Conservation (phyloP, 2,113 vertebrate genomes). For the Cyprinus carpio region DNA sequence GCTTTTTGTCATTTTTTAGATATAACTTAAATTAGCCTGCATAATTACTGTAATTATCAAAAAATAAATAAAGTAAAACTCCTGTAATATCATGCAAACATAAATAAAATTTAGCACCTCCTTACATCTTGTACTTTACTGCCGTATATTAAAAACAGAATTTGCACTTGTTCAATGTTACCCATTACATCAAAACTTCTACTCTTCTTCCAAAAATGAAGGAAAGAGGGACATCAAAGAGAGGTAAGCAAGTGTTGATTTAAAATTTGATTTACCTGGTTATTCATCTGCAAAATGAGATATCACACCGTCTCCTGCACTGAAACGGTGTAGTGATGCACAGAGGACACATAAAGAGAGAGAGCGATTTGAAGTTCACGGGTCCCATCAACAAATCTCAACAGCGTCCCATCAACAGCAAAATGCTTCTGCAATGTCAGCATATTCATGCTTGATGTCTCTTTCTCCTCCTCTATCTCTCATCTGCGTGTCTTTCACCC, state of each 20-base stretch:
- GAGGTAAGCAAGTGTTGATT: background rate
- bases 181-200: background rate
- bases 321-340: background rate
- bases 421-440: conserved; percentile 49
- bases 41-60: too few species aligned
- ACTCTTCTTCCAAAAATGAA: background rate
- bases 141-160: background rate
- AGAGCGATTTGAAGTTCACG: conserved; percentile 9
- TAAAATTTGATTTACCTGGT: conserved; percentile 8
- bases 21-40: too few species aligned
- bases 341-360: conserved; percentile 5
- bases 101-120: too few species aligned
- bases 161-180: background rate
- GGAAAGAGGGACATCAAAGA: background rate
- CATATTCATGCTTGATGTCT: conserved; percentile 49
- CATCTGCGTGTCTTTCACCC: conserved; percentile 35
- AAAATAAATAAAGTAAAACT: too few species aligned
- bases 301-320: background rate
- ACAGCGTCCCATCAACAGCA: conserved; percentile 43
- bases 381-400: conserved; percentile 33
- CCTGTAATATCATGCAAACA: too few species aligned
- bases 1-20: too few species aligned
- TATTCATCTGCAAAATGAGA: conserved; percentile 15
- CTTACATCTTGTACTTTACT: background rate
- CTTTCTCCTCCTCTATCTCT: conserved; percentile 23